phyloP scores from a whole-genome alignment of 92 coral and sea anemone species.

The Parazoanthus atlanticus region DNA sequence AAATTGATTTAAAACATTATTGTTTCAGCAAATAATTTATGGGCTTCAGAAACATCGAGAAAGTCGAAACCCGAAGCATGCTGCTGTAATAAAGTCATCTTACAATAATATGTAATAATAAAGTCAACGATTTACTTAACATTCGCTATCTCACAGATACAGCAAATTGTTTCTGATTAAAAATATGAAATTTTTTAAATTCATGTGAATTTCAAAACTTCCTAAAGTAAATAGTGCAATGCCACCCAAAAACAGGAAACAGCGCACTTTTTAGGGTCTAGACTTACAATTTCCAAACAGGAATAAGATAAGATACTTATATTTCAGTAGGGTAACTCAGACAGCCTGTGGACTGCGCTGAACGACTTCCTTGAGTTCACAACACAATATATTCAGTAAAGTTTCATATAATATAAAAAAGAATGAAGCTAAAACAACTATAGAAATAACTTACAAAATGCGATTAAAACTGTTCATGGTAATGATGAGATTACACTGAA shows the following conservation, averaged over 20 bases:
- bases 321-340: no score
- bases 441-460: no score
- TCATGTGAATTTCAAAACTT: constrained; percentile 1
- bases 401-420: no score
- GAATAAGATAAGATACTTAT: not conserved
- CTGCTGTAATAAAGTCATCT: constrained; percentile 3
- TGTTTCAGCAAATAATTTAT: not conserved
- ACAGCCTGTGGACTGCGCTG: no score
- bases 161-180: not conserved
- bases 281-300: not conserved
- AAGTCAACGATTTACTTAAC: not conserved
- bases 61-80: not conserved
- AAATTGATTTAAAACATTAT: not conserved
- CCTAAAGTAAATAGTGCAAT: not conserved
- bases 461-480: no score
- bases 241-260: not conserved
- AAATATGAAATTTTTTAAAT: not conserved
- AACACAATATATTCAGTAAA: no score
- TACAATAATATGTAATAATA: no score
- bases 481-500: no score
- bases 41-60: constrained; percentile 16
- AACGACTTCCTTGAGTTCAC: no score
- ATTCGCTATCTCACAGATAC: not conserved
- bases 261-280: not conserved
- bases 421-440: no score